Evolutionary conservation across 1,140 invertebrate genomes (phyloP), one percentile per base, ranked within the genome.

Genomic region (Doryteuthis pealeii): DNA sequence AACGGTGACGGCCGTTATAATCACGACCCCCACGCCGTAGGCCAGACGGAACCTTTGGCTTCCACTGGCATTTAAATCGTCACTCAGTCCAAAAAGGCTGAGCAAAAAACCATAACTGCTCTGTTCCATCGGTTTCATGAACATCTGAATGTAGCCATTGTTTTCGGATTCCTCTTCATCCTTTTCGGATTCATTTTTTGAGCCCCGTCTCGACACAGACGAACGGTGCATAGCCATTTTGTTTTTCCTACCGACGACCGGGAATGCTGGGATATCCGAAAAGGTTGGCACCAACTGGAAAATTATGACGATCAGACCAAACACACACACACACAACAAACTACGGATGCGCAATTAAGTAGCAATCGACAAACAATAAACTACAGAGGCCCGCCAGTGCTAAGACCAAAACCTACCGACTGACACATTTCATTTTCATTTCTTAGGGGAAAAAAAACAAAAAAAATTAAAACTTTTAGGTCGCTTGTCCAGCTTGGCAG

Each of bases 91-190:
- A 26, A 86, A 69, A 83, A 82, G 86, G 74, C 81, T 85, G 10
- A 82, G 73, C 67, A 86, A 40, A 70, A 83, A 76, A 71, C 75
- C 82, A 68, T 69, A 80, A 75, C 79, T 83, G 65, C 85, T 82
- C 74, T 83, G 81, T 58, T 87, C 86, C 33, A 87, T 69, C 5
- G 85, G 85, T 74, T 85, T 87, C 65, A 86, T 82, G 40, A 85
- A 78, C 67, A 85, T 79, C 74, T 85, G 84, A 71, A 87, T 83
- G 71, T 86, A 87, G 40, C 86, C 85, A 76, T 86, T 86, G 74
- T 85, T 85, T 76, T 86, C 85, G 26, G 78, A 71, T 32, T 84
- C 84, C 30, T 83, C 79, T 22, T 81, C 79, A n/a, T 86, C 85
- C 75, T 85, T 85, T n/a, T 82, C 81, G 58, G 78, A 72, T 54